A percentile compares a stretch with the other conserved stretches of the same genome.
Evolutionary conservation across 2,888 invertebrate species (phyloP).

Genomic region (Corythucha ciliata): DNA sequence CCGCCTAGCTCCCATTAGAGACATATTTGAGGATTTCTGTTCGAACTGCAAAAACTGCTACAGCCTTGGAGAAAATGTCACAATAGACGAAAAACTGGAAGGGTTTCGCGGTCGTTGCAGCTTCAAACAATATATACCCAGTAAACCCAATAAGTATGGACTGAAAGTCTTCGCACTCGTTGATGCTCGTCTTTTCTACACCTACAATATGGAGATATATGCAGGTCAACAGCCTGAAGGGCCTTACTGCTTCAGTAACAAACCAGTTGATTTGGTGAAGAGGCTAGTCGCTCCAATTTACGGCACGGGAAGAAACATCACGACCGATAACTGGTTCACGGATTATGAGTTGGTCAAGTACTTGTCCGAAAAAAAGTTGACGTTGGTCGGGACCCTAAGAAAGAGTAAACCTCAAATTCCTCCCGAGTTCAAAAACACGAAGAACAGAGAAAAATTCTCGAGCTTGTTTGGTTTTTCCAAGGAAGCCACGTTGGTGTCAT

Average conservation of each 20-base stretch:
- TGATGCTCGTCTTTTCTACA: slow-evolving; percentile 14
- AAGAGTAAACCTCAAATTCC: slow-evolving; percentile 22
- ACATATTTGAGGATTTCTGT: background rate
- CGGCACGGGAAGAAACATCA: slow-evolving; percentile 36
- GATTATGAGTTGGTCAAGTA: slow-evolving; percentile 34
- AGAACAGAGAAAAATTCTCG: background rate
- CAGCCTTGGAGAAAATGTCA: slow-evolving; percentile 3
- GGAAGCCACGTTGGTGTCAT: slow-evolving; percentile 19
- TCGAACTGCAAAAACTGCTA: slow-evolving; percentile 1
- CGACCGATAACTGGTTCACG: slow-evolving; percentile 38
- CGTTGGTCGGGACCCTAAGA: slow-evolving; percentile 10
- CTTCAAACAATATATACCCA: background rate
- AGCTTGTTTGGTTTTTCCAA: slow-evolving; percentile 22
- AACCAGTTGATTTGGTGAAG: slow-evolving; percentile 36
- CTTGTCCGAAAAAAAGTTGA: slow-evolving; percentile 6
- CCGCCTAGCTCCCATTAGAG: slow-evolving; percentile 1
- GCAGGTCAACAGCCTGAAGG: slow-evolving; percentile 19
- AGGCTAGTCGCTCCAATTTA: slow-evolving; percentile 33
- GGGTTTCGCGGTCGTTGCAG: slow-evolving; percentile 7
- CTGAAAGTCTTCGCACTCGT: slow-evolving; percentile 6
- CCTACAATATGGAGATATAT: slow-evolving; percentile 13
- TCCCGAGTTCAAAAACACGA: slow-evolving; percentile 6
- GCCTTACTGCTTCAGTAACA: slow-evolving; percentile 2
- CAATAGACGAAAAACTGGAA: slow-evolving; percentile 11
- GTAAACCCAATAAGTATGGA: slow-evolving; percentile 14